These are phyloP conservation scores for Venturia canescens DNA, from an alignment of 1,140 invertebrate species.

Conservation along the genomic window DNA sequence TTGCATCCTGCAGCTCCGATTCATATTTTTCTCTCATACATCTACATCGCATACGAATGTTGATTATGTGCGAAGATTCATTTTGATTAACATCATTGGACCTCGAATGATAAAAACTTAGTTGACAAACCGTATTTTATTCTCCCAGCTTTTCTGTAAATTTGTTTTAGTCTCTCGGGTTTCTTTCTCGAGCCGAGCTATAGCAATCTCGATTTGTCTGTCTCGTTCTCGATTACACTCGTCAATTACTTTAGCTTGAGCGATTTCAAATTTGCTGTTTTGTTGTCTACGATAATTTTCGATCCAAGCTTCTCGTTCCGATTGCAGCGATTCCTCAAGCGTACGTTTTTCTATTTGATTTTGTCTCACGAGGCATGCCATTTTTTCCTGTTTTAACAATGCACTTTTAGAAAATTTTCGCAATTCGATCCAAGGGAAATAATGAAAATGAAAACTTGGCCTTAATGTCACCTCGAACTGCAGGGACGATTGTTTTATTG, in stretches of 20 bases:
- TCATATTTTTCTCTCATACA: constrained; percentile 86
- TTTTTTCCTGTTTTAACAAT: constrained; percentile 62
- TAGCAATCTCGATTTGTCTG: constrained; percentile 82
- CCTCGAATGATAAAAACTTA: neutral
- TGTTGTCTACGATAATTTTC: constrained; percentile 79
- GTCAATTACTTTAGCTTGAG: constrained; percentile 79
- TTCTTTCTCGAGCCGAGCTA: constrained; percentile 81
- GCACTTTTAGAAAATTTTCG: no score
- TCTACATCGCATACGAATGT: constrained; percentile 70
- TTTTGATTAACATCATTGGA: constrained; percentile 27
- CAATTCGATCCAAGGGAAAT: no score
- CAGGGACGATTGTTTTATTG: constrained; percentile 56
- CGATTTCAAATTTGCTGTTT: constrained; percentile 76
- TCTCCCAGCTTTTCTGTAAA: constrained; percentile 79
- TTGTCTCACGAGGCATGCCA: constrained; percentile 66
- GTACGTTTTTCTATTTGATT: constrained; percentile 78
- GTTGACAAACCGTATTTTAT: constrained; percentile 38
- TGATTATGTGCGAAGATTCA: neutral
- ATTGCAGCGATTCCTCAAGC: constrained; percentile 76
- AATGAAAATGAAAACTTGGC: constrained; percentile 23
- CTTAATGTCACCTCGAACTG: constrained; percentile 63
- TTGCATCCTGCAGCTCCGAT: constrained; percentile 80
- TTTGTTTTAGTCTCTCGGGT: constrained; percentile 73
- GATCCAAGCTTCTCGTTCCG: constrained; percentile 79
- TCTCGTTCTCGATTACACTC: constrained; percentile 81